These are phyloP conservation scores for Drosophila bipectinata DNA, from an alignment of 1,140 invertebrate genomes.

Conservation along the genomic window DNA sequence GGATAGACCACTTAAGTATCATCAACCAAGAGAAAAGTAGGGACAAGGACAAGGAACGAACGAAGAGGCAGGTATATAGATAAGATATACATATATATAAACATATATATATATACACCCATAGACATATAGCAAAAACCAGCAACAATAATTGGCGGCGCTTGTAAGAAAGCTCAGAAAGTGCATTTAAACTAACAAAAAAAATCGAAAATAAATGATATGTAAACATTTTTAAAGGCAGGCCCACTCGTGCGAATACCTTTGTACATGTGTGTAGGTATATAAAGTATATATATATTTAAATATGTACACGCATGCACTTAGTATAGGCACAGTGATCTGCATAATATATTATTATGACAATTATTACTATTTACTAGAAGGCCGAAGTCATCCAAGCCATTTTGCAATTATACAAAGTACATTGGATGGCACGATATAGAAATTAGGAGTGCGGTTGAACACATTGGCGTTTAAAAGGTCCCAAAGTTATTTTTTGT, in stretches of 20 bases:
- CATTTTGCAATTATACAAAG: constrained; percentile 74
- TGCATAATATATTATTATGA: constrained; percentile 72
- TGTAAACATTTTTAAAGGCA: constrained; percentile 65
- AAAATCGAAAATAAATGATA: constrained; percentile 40
- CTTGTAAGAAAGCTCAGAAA: constrained; percentile 83
- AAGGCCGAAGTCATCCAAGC: constrained; percentile 62
- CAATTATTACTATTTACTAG: constrained; percentile 79
- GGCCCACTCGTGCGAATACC: background rate
- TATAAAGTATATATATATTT: too few relatives aligned
- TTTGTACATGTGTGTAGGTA: background rate
- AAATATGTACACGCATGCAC: background rate
- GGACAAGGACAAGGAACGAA: constrained; percentile 47
- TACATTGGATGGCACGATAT: constrained; percentile 30
- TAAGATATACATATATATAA: constrained; percentile 35
- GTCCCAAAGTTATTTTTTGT: constrained; percentile 74
- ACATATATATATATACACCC: constrained; percentile 20
- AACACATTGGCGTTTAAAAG: constrained; percentile 44
- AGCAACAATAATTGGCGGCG: constrained; percentile 83
- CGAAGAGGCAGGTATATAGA: constrained; percentile 53
- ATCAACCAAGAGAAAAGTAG: constrained; percentile 59
- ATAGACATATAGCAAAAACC: constrained; percentile 59
- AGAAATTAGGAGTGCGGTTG: constrained; percentile 19
- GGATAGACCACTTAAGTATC: constrained; percentile 51
- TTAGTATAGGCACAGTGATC: constrained; percentile 1
- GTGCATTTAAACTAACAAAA: constrained; percentile 77